phyloP scores from a whole-genome alignment of 2,888 invertebrate genomes.

The Halictus ligatus region DNA sequence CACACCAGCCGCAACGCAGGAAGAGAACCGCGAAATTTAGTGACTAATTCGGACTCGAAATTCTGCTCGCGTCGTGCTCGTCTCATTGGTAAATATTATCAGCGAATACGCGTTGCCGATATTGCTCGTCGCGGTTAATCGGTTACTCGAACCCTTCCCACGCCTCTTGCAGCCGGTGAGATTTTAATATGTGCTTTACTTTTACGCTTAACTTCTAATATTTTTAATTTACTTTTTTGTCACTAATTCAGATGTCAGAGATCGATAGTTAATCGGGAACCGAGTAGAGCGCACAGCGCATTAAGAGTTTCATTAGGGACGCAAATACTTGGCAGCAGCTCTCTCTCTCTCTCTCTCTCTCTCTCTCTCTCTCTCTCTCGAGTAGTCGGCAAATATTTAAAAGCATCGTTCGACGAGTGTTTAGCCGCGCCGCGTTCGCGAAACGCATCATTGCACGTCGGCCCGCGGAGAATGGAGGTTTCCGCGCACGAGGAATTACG shows the following conservation, averaged over 20 bases:
- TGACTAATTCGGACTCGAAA: constrained; percentile 12
- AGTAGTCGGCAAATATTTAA: constrained; percentile 9
- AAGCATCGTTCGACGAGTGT: background rate
- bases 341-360: background rate
- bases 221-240: too few species aligned
- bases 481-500: constrained; percentile 25
- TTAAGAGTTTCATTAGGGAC: background rate
- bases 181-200: background rate
- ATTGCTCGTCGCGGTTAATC: background rate
- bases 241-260: background rate
- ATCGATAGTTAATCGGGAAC: background rate
- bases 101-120: background rate
- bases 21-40: constrained; percentile 32
- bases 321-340: background rate
- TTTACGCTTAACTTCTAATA: too few species aligned
- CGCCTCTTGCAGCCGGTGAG: background rate
- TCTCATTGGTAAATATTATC: background rate
- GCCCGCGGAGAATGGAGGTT: background rate
- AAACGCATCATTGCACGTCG: background rate
- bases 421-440: constrained; percentile 1
- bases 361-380: background rate
- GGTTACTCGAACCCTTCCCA: background rate
- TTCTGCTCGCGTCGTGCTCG: background rate
- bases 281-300: background rate
- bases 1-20: background rate